Evolutionary conservation across 92 coral and sea anemone species (phyloP).

Genomic region (Bergia puertoricense): DNA sequence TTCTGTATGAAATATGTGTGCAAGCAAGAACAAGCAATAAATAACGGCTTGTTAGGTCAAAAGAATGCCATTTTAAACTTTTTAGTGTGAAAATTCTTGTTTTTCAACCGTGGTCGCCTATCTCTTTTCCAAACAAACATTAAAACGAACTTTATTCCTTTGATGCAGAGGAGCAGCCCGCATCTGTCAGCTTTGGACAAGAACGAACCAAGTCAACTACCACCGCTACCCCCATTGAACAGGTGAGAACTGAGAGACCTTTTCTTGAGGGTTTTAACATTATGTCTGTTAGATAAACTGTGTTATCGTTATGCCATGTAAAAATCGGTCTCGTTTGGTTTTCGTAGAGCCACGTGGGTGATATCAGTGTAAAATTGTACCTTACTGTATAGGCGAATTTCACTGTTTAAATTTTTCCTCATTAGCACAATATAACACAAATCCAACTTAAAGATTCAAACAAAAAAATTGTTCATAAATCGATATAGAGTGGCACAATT

Average conservation of each 20-base stretch:
- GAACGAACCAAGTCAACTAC: slow-evolving; percentile 15
- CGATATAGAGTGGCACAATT: too few species aligned
- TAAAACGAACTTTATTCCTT: neutral
- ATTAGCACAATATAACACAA: too few species aligned
- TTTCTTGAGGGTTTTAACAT: neutral
- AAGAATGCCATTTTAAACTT: neutral
- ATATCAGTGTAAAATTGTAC: neutral
- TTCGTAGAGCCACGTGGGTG: neutral
- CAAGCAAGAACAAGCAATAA: too few species aligned
- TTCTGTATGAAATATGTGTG: too few species aligned
- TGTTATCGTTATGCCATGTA: neutral
- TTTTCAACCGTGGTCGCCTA: neutral
- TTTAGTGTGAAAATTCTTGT: neutral
- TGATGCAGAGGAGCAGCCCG: neutral
- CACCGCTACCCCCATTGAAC: slow-evolving; percentile 12
- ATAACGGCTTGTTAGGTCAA: neutral
- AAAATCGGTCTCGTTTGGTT: neutral
- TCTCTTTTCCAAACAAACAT: neutral
- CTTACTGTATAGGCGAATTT: too few species aligned
- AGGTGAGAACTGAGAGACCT: neutral
- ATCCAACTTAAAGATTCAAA: too few species aligned
- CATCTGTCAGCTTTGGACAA: neutral
- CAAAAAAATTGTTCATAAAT: too few species aligned
- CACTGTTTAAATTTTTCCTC: too few species aligned
- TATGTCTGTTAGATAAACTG: neutral